Evolutionary conservation across 2,797 vertebrate species (phyloP), one percentile per base, ranked within the genome.

Genomic region (Alauda arvensis): DNA sequence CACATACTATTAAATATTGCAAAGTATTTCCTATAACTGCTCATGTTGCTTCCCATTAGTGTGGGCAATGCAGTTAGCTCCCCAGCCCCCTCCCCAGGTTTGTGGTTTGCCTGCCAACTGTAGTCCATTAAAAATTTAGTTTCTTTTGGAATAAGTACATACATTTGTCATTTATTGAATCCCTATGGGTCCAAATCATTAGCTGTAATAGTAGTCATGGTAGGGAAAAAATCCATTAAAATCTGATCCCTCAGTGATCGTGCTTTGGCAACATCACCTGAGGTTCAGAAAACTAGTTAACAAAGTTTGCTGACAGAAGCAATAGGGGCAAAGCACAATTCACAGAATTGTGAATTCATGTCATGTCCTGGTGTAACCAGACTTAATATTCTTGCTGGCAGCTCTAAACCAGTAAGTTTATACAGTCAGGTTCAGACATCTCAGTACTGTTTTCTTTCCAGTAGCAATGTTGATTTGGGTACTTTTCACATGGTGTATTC

Each of bases 101-200:
- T 93, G 88, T 48, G 79, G 45, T 81, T 83, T 75, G 82, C 46
- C 67, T 88, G 70, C 88, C 91, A 91, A 77, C 63, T 81, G 45
- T 60, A 66, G 10, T 83, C 86, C 72, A 94, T 94, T 94, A 94
- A 93, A 92, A 83, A 87, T 94, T 83, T 67, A 88, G 46, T 82
- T 84, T 90, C 74, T 76, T 92, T 90, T 78, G 76, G 62, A 92
- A 43, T 94, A 78, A 85, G 69, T 83, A 87, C 62, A 63, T 65
- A 72, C 12, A 11, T 80, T 91, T 83, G 74, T 90, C 67, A 63
- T 94, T 90, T 87, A 72, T 81, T 83, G 77, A 85, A 83, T 91
- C 60, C 79, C 79, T 28, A 33, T 18, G 67, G 45, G 31, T 78
- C 39, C 34, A 72, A 76, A 88, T 91, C 60, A 67, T 85, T 78